Conservation (phyloP, 2,888 invertebrate species). For the Sturmia bella region DNA sequence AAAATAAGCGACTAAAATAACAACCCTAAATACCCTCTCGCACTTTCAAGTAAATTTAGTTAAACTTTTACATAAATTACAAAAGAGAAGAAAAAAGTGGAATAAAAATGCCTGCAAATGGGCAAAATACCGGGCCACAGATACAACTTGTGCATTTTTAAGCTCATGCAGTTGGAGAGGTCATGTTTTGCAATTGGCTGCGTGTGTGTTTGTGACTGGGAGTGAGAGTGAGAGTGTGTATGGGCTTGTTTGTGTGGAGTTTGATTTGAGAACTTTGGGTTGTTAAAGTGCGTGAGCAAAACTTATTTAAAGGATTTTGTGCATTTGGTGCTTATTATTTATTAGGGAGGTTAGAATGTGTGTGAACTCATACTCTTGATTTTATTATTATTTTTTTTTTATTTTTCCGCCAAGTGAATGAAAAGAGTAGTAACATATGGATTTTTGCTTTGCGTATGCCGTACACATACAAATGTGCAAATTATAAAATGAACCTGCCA, state of each 20-base stretch:
- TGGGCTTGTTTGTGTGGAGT: constrained; percentile 60
- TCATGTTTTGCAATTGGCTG: constrained; percentile 72
- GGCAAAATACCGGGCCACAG: constrained; percentile 21
- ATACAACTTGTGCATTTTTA: constrained; percentile 14
- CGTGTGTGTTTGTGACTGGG: neutral
- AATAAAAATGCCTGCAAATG: constrained; percentile 34
- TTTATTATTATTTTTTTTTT: neutral
- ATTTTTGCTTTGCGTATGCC: constrained; percentile 15
- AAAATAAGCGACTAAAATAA: constrained; percentile 53
- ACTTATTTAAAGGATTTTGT: constrained; percentile 61
- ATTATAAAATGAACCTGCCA: constrained; percentile 55
- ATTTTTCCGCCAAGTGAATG: constrained; percentile 28
- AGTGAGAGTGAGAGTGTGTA: constrained; percentile 29
- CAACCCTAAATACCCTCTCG: constrained; percentile 55
- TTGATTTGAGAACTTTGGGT: constrained; percentile 60
- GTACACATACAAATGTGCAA: constrained; percentile 47
- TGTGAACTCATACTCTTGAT: constrained; percentile 53
- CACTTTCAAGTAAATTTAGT: constrained; percentile 52
- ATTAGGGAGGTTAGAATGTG: constrained; percentile 40
- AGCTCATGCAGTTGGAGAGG: constrained; percentile 47
- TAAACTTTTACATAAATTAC: constrained; percentile 65
- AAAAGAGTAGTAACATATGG: constrained; percentile 49
- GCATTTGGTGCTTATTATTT: constrained; percentile 61
- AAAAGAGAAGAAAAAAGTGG: constrained; percentile 28
- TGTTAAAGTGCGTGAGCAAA: constrained; percentile 66